A percentile compares a stretch with the other conserved stretches of the same genome.
phyloP scores from a whole-genome alignment of 2,113 vertebrate genomes.

The Uropsilus gracilis region DNA sequence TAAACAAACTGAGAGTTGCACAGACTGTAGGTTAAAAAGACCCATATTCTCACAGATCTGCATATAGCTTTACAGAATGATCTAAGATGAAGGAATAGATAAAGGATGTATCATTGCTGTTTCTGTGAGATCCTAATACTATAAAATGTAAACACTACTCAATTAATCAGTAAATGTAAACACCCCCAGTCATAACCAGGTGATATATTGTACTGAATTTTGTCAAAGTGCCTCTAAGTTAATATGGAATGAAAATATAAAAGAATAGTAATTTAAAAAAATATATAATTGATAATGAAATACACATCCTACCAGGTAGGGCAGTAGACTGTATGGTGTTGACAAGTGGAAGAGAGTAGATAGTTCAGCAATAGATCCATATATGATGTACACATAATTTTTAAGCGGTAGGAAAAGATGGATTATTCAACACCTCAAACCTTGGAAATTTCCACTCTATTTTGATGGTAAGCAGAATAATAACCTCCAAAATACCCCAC shows the following conservation, averaged over 20 bases:
- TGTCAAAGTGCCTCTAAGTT: neutral
- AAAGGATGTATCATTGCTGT: neutral
- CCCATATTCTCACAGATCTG: no score
- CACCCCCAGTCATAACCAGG: neutral
- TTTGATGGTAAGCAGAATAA: neutral
- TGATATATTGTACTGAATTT: neutral
- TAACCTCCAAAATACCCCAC: neutral
- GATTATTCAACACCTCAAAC: neutral
- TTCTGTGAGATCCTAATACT: neutral
- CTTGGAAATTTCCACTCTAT: neutral
- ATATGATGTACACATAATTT: neutral
- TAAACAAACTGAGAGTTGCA: neutral
- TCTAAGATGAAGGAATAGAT: neutral
- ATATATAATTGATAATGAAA: neutral
- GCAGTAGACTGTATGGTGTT: neutral
- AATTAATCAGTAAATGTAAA: neutral
- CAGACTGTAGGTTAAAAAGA: neutral
- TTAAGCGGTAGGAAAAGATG: neutral
- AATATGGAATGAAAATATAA: neutral
- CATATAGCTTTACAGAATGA: neutral
- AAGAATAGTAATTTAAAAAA: neutral
- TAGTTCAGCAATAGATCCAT: neutral
- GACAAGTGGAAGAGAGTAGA: neutral
- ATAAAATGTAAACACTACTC: neutral
- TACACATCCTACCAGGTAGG: neutral